Percentiles rank a stretch among this genome's conserved stretches.
phyloP scores from a whole-genome alignment of 2,797 vertebrate species.

The Benthosema pterotum region DNA sequence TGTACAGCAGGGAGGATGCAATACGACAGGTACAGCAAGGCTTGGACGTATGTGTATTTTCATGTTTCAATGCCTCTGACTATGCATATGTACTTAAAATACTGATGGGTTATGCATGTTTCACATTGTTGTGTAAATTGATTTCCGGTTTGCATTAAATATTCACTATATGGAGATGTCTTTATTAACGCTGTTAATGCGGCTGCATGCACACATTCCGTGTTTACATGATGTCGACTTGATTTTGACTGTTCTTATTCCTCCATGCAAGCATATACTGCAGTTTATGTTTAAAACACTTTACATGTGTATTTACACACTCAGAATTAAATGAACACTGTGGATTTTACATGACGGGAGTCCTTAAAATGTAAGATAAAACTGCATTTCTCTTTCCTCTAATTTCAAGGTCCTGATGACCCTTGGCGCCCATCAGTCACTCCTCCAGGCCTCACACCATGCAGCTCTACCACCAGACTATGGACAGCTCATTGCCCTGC shows the following conservation, averaged over 20 bases:
- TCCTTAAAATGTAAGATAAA: too few relatives aligned
- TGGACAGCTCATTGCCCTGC: conserved; percentile 57
- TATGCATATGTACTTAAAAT: too few relatives aligned
- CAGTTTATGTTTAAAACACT: too few relatives aligned
- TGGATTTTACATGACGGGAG: too few relatives aligned
- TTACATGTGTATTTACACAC: too few relatives aligned
- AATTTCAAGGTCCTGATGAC: conserved; percentile 70
- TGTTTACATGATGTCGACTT: too few relatives aligned
- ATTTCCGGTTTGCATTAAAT: too few relatives aligned
- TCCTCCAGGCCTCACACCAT: conserved; percentile 52
- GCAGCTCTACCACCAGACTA: conserved; percentile 61
- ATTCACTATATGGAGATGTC: neutral
- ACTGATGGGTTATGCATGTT: too few relatives aligned
- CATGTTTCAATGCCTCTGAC: neutral
- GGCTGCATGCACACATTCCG: too few relatives aligned
- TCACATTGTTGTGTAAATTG: too few relatives aligned
- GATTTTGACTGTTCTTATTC: conserved; percentile 1
- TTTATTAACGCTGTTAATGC: neutral
- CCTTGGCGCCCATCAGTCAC: conserved; percentile 65
- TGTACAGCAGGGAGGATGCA: conserved; percentile 75
- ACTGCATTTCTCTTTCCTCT: neutral
- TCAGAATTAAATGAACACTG: too few relatives aligned
- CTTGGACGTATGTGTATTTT: neutral
- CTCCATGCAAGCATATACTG: neutral
- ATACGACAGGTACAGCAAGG: conserved; percentile 79